A percentile compares a stretch with the other conserved stretches of the same genome.
phyloP scores from a whole-genome alignment of 2,888 invertebrate genomes.

The Agrochola circellaris region DNA sequence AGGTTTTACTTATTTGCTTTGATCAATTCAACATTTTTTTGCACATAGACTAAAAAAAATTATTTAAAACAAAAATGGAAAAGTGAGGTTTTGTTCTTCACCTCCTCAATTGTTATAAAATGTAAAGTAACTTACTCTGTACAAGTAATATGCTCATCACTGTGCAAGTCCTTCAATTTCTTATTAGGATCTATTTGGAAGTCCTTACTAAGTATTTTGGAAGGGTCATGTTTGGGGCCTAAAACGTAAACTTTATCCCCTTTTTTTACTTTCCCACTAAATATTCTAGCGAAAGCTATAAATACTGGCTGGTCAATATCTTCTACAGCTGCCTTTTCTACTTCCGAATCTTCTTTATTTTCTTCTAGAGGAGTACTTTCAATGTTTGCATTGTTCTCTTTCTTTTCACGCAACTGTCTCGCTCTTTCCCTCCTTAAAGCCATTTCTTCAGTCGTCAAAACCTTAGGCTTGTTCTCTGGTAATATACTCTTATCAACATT shows the following conservation, averaged over 20 bases:
- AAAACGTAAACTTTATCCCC: slow-evolving; percentile 96
- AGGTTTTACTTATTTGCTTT: no score
- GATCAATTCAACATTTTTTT: no score
- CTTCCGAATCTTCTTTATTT: slow-evolving; percentile 70
- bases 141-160: slow-evolving; percentile 92
- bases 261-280: slow-evolving; percentile 95
- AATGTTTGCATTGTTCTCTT: slow-evolving; percentile 75
- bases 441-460: slow-evolving; percentile 94
- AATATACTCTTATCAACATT: slow-evolving; percentile 93
- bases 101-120: slow-evolving; percentile 7
- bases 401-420: slow-evolving; percentile 91
- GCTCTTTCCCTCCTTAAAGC: slow-evolving; percentile 92
- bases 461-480: slow-evolving; percentile 95
- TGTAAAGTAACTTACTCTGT: slow-evolving; percentile 82
- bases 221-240: slow-evolving; percentile 97
- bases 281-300: slow-evolving; percentile 98
- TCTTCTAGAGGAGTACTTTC: slow-evolving; percentile 67
- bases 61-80: no score
- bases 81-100: no score
- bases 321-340: slow-evolving; percentile 76
- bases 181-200: slow-evolving; percentile 85
- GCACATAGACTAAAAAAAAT: no score
- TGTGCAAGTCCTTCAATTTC: slow-evolving; percentile 91
- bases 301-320: slow-evolving; percentile 92
- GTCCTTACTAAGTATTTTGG: slow-evolving; percentile 85